Conservation (phyloP, 2,888 invertebrate genomes). For the Ametastegia equiseti region DNA sequence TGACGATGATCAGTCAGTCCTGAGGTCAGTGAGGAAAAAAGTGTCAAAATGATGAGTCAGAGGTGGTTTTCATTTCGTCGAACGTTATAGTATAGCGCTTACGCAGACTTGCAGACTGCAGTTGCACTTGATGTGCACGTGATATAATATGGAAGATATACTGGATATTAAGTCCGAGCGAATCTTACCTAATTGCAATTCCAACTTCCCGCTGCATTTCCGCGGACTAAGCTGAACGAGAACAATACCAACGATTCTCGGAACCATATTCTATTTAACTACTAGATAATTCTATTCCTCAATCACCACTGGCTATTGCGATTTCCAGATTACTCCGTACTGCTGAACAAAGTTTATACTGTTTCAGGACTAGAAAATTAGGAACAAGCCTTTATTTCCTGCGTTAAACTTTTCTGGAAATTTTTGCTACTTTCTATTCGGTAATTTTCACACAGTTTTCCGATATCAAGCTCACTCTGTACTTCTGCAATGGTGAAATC, state of each 20-base stretch:
- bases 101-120: background rate
- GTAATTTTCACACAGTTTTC: background rate
- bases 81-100: background rate
- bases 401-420: background rate
- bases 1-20: background rate
- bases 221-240: background rate
- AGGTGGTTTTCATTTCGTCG: constrained; percentile 17
- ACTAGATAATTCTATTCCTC: no score
- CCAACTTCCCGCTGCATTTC: background rate
- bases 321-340: no score
- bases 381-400: no score
- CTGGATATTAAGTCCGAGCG: background rate
- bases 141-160: no score
- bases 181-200: constrained; percentile 8
- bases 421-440: background rate
- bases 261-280: no score
- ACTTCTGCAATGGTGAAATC: background rate
- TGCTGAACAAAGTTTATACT: no score
- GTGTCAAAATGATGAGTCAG: constrained; percentile 25
- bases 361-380: no score
- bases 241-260: background rate
- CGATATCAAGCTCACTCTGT: background rate
- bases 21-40: background rate
- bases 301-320: no score
- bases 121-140: constrained; percentile 1